Base-by-base conservation (phyloP, 2,113 vertebrate species). In the Mastomys natalensis region DNA sequence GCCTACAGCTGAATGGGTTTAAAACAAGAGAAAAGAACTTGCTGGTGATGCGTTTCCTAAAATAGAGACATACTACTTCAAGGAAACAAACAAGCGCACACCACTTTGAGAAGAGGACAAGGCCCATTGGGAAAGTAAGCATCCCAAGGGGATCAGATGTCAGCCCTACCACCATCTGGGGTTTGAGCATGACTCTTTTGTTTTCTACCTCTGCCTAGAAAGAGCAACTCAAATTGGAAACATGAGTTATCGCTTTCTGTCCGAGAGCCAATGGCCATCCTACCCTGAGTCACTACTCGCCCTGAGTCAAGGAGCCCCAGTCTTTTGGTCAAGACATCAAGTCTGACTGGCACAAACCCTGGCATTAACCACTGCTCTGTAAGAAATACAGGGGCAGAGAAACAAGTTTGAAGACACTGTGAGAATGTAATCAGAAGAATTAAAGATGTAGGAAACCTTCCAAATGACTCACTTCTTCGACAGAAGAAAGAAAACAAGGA, bases 401-500 rank as follows among this genome's bases (percentile, higher is more conserved):
- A 87, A 91, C 13, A 73, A 5, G 26, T 85, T 58, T 72, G 82
- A 89, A 91, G 78, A 91, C 10, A 91, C 78, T 6, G 37, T 0
- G 0, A 7, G 53, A 1, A 84, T 64, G 29, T 8, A 48, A 91
- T 43, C 34, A 43, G 55, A 74, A 90, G 89, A 87, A 85, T 60
- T 16, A 19, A 91, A 73, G 93, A 70, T 7, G 64, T 45, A 13
- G 55, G 48, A 68, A 97, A 82, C 7, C 15, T 85, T 55, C 91
- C 4, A 87, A 85, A 78, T 12, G 34, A 81, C 77, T 62, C 24
- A 34, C 81, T 94, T 93, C 89, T 95, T 93, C 78, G 94, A 81
- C 55, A 76, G 78, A 70, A 81, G n/a, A 16, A 81, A 31, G n/a
- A n/a, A n/a, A 19, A n/a, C 66, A 68, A 55, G 0, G 2, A 53